Base-by-base conservation (phyloP, 2,113 vertebrate species). In the Azemiops feae region DNA sequence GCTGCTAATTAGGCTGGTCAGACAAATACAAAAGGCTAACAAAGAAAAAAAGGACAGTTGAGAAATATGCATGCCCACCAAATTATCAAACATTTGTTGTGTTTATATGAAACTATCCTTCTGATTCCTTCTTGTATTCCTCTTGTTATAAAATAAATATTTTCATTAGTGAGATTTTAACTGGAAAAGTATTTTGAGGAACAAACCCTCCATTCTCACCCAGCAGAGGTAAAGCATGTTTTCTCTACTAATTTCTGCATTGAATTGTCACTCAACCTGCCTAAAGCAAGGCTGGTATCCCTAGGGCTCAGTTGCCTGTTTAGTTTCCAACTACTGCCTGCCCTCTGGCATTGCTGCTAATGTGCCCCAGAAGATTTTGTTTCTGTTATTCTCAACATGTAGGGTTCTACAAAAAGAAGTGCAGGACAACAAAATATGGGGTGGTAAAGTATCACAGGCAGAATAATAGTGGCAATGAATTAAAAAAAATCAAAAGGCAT, bases 321-420 rank as follows among this genome's bases (percentile, higher is more conserved):
- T 3, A 85, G 60, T 96, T 95, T 88, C 93, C 95, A 34, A 93
- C 45, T 7, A 30, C 91, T 97, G 94, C 92, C 45, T 94, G 93
- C 95, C 97, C 96, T 57, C 60, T 95, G 94, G 96, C 96, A 74
- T 0, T 22, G 93, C 55, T 0, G 43, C 87, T 30, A 25, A 0
- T 14, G 93, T n/a, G 87, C 57, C 95, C 95, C 93, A 5, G 14
- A n/a, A 89, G 91, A 92, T 52, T 64, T 1, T 11, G 90, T 85
- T 93, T 25, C 93, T 91, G 7, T 91, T 92, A n/a, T 57, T 85
- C 93, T 91, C 89, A 92, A 45, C 94, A 5, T 90, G 57, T 85
- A 93, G 74, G 16, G n/a, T 34, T 90, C 74, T 90, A 74, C 92
- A 93, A 52, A 81, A 20, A 64, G 45, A 58, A 34, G 54, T 87